A percentile compares a stretch with the other conserved stretches of the same genome.
phyloP scores from a whole-genome alignment of 1,140 invertebrate genomes.

The Drosophila serrata region DNA sequence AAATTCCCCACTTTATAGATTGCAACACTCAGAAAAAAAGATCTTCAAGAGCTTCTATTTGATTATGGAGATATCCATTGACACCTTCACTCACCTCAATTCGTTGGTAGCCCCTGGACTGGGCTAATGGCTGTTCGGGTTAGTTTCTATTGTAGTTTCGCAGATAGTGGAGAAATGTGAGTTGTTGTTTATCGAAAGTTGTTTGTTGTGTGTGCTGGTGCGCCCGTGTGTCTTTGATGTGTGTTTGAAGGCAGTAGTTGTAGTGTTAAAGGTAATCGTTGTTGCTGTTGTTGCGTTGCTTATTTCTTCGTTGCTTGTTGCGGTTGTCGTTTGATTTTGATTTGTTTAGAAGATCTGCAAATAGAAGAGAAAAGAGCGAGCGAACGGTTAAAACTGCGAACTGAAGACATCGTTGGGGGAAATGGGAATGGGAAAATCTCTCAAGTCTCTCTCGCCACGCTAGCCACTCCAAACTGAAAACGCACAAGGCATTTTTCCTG shows the following conservation, averaged over 20 bases:
- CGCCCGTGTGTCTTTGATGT: constrained; percentile 42
- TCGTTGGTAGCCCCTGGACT: constrained; percentile 39
- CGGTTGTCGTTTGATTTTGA: constrained; percentile 56
- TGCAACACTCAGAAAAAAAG: not conserved
- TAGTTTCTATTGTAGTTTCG: constrained; percentile 53
- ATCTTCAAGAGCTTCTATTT: constrained; percentile 8
- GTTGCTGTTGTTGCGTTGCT: constrained; percentile 29
- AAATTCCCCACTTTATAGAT: not conserved
- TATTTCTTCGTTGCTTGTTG: constrained; percentile 55
- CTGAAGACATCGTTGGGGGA: constrained; percentile 19
- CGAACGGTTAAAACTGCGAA: constrained; percentile 38
- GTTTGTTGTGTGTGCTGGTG: constrained; percentile 60
- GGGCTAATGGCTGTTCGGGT: constrained; percentile 35
- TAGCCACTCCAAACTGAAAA: constrained; percentile 51
- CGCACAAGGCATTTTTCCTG: constrained; percentile 75
- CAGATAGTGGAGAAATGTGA: constrained; percentile 30
- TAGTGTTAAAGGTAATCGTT: constrained; percentile 43
- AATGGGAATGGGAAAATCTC: constrained; percentile 22
- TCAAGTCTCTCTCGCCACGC: constrained; percentile 30
- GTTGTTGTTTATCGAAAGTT: constrained; percentile 59
- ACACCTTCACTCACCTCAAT: constrained; percentile 52
- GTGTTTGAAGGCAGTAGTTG: constrained; percentile 35
- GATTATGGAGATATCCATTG: constrained; percentile 13
- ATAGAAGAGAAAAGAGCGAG: constrained; percentile 54
- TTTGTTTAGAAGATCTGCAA: constrained; percentile 76